Evolutionary conservation across 2,797 vertebrate genomes (phyloP).

Genomic region (Sebastes elongatus): DNA sequence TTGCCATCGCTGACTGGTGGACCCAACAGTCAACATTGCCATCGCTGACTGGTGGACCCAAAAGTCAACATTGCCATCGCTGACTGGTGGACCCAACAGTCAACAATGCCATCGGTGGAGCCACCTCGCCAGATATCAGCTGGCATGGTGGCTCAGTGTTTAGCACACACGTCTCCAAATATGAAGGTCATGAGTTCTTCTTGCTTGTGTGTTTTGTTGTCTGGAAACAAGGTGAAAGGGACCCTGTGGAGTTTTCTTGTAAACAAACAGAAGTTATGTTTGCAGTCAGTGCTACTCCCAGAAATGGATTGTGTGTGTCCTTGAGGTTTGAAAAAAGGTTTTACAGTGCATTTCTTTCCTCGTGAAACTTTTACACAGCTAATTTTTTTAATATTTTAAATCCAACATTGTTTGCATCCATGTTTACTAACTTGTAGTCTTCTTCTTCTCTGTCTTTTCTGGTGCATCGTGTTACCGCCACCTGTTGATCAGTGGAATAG

Average conservation of each 20-base stretch:
- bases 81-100: neutral
- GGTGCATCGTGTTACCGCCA: too few species aligned
- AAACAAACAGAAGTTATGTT: neutral
- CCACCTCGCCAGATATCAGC: neutral
- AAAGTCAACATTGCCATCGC: neutral
- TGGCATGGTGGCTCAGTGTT: neutral
- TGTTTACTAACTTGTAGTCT: neutral
- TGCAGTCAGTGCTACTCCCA: neutral
- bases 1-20: neutral
- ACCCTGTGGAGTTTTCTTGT: neutral
- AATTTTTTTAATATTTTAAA: neutral
- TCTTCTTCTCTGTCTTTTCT: neutral
- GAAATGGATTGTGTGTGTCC: neutral
- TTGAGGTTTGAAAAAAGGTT: neutral
- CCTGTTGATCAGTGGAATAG: too few species aligned
- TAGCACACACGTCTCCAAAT: neutral
- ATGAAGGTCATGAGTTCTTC: neutral
- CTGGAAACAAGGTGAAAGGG: neutral
- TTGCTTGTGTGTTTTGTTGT: neutral
- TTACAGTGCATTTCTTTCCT: neutral
- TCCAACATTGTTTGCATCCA: neutral
- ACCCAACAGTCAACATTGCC: accelerated
- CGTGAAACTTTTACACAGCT: neutral
- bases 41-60: neutral
- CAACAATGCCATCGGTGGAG: neutral